phyloP scores from a whole-genome alignment of 2,888 invertebrate genomes.

The Drosophila sordidula region DNA sequence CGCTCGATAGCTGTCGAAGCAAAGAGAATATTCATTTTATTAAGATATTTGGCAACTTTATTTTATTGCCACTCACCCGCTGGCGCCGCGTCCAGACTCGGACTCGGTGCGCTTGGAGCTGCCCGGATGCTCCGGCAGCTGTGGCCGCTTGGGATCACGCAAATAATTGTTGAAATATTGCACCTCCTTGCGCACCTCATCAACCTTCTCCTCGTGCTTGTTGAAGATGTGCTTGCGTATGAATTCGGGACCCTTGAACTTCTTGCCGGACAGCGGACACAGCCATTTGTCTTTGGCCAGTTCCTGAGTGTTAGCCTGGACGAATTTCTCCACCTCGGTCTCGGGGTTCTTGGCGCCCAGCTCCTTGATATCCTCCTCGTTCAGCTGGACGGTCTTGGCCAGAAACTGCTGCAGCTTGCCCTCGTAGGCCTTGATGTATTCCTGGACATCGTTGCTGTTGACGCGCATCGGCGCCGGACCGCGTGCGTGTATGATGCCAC shows the following conservation, averaged over 20 bases:
- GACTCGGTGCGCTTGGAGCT: slow-evolving; percentile 79
- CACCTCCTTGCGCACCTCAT: slow-evolving; percentile 98
- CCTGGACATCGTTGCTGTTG: slow-evolving; percentile 86
- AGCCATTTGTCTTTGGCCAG: slow-evolving; percentile 99
- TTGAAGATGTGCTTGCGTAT: slow-evolving; percentile 99
- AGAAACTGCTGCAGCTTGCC: slow-evolving; percentile 96
- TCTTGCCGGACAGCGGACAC: slow-evolving; percentile 99
- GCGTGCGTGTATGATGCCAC: slow-evolving; percentile 98
- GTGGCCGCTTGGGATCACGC: slow-evolving; percentile 96
- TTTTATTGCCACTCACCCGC: slow-evolving; percentile 47
- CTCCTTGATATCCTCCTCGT: slow-evolving; percentile 93
- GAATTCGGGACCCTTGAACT: slow-evolving; percentile 99
- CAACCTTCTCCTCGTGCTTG: slow-evolving; percentile 98
- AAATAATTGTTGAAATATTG: slow-evolving; percentile 99
- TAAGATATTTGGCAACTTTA: neutral
- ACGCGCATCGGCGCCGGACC: slow-evolving; percentile 94
- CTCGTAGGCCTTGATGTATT: slow-evolving; percentile 93
- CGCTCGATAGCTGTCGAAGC: slow-evolving; percentile 74
- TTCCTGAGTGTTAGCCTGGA: slow-evolving; percentile 98
- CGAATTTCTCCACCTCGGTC: slow-evolving; percentile 93
- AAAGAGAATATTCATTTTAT: no score
- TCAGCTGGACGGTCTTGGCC: slow-evolving; percentile 90
- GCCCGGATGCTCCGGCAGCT: slow-evolving; percentile 93
- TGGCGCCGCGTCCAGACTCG: slow-evolving; percentile 71
- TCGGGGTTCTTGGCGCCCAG: slow-evolving; percentile 92